Conservation (phyloP, 1,140 invertebrate species). For the Drosophila pectinifera region DNA sequence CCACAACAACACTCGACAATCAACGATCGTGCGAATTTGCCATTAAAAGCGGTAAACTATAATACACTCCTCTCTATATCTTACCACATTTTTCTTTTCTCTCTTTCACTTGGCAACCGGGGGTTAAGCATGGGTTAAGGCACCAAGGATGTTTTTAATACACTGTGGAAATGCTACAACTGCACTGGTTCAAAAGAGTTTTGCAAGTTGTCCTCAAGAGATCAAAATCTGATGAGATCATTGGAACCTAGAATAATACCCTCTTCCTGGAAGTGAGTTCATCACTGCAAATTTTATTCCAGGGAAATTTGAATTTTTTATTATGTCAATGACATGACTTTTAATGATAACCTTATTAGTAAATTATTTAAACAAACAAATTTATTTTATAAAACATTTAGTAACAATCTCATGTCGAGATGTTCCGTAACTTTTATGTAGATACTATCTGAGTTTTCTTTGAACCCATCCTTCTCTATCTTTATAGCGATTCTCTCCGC, state of each 20-base stretch:
- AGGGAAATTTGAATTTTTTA: not conserved
- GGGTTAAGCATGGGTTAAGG: not conserved
- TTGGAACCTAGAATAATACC: not conserved
- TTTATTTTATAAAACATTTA: not conserved
- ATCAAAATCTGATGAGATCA: slow-evolving; percentile 8
- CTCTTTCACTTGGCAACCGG: slow-evolving; percentile 4
- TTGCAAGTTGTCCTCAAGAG: not conserved
- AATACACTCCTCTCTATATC: slow-evolving; percentile 11
- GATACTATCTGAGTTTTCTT: not conserved
- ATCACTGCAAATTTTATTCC: slow-evolving; percentile 1
- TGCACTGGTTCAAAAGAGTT: not conserved
- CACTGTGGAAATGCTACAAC: not conserved
- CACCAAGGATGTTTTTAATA: slow-evolving; percentile 6
- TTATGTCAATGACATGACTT: not conserved
- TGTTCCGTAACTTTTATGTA: not conserved
- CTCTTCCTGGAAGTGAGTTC: slow-evolving; percentile 11
- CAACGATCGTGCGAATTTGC: slow-evolving; percentile 58
- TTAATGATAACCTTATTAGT: not conserved
- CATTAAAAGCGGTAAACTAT: slow-evolving; percentile 47
- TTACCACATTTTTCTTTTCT: not conserved
- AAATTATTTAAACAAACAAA: too few relatives aligned
- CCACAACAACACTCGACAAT: slow-evolving; percentile 25
- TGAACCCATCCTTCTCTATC: not conserved
- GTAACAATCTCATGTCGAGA: not conserved
- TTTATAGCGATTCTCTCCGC: slow-evolving; percentile 15